Evolutionary conservation across 53 echinoderm and acorn worm genomes (phyloP), one percentile per base, ranked within the genome.

Genomic region (Henricia sp.): DNA sequence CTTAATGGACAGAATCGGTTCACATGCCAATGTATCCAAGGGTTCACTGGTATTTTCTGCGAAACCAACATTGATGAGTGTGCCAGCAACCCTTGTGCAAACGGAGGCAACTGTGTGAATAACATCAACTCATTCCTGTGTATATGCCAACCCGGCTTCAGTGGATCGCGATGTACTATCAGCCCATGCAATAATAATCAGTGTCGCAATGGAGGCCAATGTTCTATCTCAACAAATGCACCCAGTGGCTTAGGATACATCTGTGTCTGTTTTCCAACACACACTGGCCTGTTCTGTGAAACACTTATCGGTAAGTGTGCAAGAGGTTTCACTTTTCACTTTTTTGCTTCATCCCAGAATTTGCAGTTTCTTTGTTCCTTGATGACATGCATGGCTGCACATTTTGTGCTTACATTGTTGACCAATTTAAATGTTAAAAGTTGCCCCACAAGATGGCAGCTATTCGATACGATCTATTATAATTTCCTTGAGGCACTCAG

Each of bases 21-120:
- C 40, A 85, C 77, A 3, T 96, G 96, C 66, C 87, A 89, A 50
- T 96, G 96, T 50, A 16, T 46, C 10, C 85, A 87, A 16, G 96
- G 96, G 29, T 95, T 69, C 67, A 76, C 53, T 2, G 95, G 95
- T 37, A 37, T 36, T 6, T 74, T 70, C 13, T 95, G 95, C 70
- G 82, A 95, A 78, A 72, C 52, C 24, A 86, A 88, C 39, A 32
- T 83, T 3, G 52, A 88, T 42, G 88, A 88, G 17, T 88, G 88
- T 43, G 20, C 11, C 9, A 88, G 82, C 63, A 37, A 52, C 9
- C 88, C 88, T 9, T 83, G 83, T 33, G 20, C 1, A 0, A 70
- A 88, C 72, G 37, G 27, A 21, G 83, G 63, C 6, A 25, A 20
- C 16, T 88, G 88, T 10, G 30, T 88, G 1, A 34, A 88, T 24